These are phyloP conservation scores for Mormyrops boulengeri DNA, from an alignment of 2,797 vertebrate genomes.

Conservation along the genomic window DNA sequence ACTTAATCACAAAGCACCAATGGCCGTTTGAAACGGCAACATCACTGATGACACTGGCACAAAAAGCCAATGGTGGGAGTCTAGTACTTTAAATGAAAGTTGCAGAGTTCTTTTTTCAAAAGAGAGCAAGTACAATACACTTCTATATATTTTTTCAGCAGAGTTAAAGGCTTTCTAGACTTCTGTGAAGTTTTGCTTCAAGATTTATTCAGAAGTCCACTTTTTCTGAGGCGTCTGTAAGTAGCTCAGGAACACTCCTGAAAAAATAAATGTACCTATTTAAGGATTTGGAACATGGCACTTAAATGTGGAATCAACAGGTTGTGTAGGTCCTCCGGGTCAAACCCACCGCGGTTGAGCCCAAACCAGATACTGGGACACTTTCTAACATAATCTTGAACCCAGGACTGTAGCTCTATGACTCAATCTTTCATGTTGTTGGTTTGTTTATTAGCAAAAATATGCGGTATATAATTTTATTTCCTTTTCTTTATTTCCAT, in stretches of 20 bases:
- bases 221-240: not conserved
- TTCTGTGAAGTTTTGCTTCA: not conserved
- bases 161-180: not conserved
- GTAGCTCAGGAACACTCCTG: not conserved
- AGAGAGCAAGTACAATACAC: not conserved
- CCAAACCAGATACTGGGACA: not conserved
- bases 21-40: not conserved
- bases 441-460: not conserved
- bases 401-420: not conserved
- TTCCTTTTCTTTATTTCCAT: slow-evolving; percentile 20
- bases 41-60: not conserved
- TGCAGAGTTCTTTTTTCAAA: not conserved
- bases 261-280: not conserved
- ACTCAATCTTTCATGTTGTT: not conserved
- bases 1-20: not conserved
- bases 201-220: not conserved
- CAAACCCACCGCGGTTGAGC: not conserved
- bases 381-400: not conserved
- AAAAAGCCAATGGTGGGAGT: not conserved
- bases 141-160: not conserved
- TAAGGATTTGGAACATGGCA: not conserved
- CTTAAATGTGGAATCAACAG: not conserved
- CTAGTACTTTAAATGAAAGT: too few relatives aligned
- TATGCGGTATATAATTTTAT: not conserved
- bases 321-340: not conserved